Evolutionary conservation across 2,113 vertebrate species (phyloP).

Genomic region (Anser cygnoides): DNA sequence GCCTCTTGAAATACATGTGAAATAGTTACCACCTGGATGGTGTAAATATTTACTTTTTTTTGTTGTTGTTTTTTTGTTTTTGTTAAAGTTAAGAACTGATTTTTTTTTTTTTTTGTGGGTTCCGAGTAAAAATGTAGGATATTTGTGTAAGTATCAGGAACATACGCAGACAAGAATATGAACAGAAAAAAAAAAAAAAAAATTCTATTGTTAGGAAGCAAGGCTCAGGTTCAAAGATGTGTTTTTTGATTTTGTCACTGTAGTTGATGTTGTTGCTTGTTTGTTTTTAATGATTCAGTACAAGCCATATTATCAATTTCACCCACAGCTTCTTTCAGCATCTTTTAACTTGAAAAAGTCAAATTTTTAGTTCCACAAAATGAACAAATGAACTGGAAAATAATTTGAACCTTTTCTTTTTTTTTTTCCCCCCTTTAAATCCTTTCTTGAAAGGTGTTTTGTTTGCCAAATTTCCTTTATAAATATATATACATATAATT

Average conservation of each 20-base stretch:
- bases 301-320: not conserved
- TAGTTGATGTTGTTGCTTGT: not conserved
- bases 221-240: not conserved
- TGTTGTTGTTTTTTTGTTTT: too few relatives aligned
- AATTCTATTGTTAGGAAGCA: not conserved
- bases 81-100: too few relatives aligned
- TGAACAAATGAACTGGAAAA: not conserved
- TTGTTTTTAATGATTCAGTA: not conserved
- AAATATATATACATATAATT: not conserved
- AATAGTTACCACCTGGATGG: not conserved
- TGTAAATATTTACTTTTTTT: not conserved
- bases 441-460: not conserved
- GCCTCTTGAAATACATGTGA: not conserved
- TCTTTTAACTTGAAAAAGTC: not conserved
- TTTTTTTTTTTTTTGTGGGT: not conserved
- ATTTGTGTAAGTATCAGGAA: not conserved
- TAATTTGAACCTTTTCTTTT: not conserved
- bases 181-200: not conserved
- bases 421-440: not conserved
- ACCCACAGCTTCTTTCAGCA: not conserved
- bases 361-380: not conserved
- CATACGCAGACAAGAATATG: not conserved
- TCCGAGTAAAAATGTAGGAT: not conserved
- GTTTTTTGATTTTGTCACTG: not conserved
- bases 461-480: not conserved